These are phyloP conservation scores for Lepus oiostolus DNA, from an alignment of 2,797 vertebrate species.

Conservation along the genomic window DNA sequence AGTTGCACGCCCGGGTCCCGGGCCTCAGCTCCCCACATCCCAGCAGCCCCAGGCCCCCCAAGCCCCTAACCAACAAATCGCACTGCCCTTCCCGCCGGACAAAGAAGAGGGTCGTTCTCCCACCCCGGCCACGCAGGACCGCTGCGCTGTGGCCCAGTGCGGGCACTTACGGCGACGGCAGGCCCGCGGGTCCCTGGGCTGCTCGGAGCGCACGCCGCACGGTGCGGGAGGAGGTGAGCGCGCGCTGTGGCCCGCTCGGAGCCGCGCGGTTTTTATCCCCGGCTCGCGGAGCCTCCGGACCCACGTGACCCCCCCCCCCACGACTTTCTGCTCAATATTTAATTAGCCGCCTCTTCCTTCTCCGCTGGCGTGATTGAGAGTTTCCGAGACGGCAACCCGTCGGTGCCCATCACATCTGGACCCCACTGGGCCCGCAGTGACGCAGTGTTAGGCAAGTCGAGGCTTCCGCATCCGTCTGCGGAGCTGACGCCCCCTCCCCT, in stretches of 20 bases:
- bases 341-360: constrained; percentile 79
- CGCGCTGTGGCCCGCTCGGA: background rate
- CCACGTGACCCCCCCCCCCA: constrained; percentile 85
- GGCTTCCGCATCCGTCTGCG: constrained; percentile 48
- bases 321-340: constrained; percentile 85
- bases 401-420: constrained; percentile 75
- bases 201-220: constrained; percentile 48
- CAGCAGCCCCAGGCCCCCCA: background rate
- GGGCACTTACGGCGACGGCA: constrained; percentile 62
- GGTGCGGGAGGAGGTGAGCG: background rate
- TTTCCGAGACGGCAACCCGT: constrained; percentile 79
- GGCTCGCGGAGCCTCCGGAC: constrained; percentile 57
- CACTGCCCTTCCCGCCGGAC: background rate
- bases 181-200: background rate
- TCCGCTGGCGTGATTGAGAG: constrained; percentile 73
- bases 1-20: background rate
- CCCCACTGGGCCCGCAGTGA: constrained; percentile 75
- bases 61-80: background rate
- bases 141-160: no score
- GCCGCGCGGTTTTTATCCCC: constrained; percentile 80
- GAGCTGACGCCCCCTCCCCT: constrained; percentile 74
- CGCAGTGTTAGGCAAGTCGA: constrained; percentile 71
- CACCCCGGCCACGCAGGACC: no score
- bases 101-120: background rate
- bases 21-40: background rate